These are phyloP conservation scores for Drosophila takahashii DNA, from an alignment of 1,140 invertebrate genomes.

Conservation along the genomic window DNA sequence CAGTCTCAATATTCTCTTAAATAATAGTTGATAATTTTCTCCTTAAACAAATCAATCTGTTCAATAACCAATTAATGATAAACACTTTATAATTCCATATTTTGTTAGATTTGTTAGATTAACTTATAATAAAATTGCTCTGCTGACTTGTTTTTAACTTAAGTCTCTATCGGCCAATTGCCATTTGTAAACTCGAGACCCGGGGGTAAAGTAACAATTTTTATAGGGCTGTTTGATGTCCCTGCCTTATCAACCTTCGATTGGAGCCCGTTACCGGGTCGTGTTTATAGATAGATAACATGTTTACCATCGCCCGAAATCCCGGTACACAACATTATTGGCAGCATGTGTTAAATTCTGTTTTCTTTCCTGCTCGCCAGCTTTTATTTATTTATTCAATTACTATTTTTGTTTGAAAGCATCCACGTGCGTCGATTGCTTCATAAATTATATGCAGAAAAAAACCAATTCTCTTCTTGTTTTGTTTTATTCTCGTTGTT, in stretches of 20 bases:
- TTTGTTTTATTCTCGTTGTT: constrained; percentile 21
- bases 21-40: too few relatives aligned
- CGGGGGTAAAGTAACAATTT: constrained; percentile 6
- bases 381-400: constrained; percentile 47
- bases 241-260: constrained; percentile 50
- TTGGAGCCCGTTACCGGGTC: constrained; percentile 30
- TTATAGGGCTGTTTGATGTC: constrained; percentile 14
- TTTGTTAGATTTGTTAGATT: too few relatives aligned
- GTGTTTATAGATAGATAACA: constrained; percentile 59
- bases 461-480: constrained; percentile 11
- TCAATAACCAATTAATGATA: too few relatives aligned
- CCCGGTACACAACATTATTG: constrained; percentile 45
- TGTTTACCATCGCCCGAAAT: constrained; percentile 52
- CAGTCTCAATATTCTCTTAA: too few relatives aligned
- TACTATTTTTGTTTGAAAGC: constrained; percentile 48
- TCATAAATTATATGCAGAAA: constrained; percentile 54
- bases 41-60: too few relatives aligned
- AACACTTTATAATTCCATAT: too few relatives aligned
- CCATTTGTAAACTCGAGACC: constrained; percentile 3
- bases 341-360: constrained; percentile 48
- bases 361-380: constrained; percentile 10
- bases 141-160: too few relatives aligned
- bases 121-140: too few relatives aligned
- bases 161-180: not conserved
- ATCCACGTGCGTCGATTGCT: constrained; percentile 55